Base-by-base conservation (phyloP, 2,113 vertebrate species). In the Gasterosteus nipponicus region DNA sequence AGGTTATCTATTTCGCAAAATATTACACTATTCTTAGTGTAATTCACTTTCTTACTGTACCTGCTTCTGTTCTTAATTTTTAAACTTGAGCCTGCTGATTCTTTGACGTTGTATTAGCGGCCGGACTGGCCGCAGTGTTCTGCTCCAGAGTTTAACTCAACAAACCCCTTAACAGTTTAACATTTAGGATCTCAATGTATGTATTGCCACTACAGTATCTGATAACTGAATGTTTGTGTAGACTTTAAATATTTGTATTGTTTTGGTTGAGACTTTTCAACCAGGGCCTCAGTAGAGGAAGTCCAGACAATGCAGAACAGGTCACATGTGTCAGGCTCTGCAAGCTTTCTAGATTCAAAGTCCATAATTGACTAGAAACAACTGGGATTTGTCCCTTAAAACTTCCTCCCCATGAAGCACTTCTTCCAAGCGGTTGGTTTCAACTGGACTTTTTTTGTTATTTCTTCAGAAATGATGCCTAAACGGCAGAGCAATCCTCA, bases 391-490 rank as follows among this genome's bases (percentile, higher is more conserved):
- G 5, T 15, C 26, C 35, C 47, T 14, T 54, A 59, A 62, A 58
- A 26, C 31, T 18, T 18, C 42, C 22, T 10, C 35, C 16, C 35
- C 16, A 35, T 39, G 39, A 54, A 41, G 9, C 14, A 16, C 26
- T 26, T 61, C 15, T 33, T 56, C 44, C 22, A 33, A 33, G 10
- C 11, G 10, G 5, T 10, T 3, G 41, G 12, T 39, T 29, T n/a
- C 6, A 38, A 14, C n/a, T 31, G 2, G 1, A 42, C 2, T 4
- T 19, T 38, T 15, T 38, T 19, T 62, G 5, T 56, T 16, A 2
- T 12, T 47, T 67, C 31, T 3, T 59, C 47, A 86, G 87, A 80
- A 56, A 90, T 91, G 88, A 39, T 87, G 68, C 75, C 60, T 1
- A 56, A 31, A 68, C 53, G 76, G 22, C 12, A 69, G 12, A 19